Base-by-base conservation (phyloP, 2,113 vertebrate species). In the Sinocyclocheilus maitianheensis region DNA sequence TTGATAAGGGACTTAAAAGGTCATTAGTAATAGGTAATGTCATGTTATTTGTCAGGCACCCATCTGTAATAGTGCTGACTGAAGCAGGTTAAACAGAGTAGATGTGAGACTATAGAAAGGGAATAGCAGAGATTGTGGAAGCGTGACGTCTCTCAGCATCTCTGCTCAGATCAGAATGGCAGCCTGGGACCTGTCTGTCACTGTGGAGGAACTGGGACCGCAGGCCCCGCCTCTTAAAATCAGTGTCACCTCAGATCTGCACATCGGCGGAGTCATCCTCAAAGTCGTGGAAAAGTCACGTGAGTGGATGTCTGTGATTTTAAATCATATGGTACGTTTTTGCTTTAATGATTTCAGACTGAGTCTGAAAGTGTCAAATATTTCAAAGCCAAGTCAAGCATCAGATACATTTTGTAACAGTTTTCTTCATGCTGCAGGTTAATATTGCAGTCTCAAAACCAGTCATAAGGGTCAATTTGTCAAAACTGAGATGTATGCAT, bases 221-320 rank as follows among this genome's bases (percentile, higher is more conserved):
- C 91, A 94, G 40, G 93, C 93, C 0, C 92, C 94, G 0, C 93
- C 95, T 0, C 92, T 96, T 53, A 94, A 91, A 4, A 90, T 96
- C 67, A 94, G 94, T 9, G 94, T 96, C 82, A 94, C 94, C 0
- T 95, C 95, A 11, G 95, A 94, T 75, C 89, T 94, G 0, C 95
- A 96, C 80, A 94, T 96, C 0, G 96, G 96, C 0, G 95, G 95
- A 0, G 93, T 96, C 85, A 93, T 96, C 67, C 92, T 96, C n/a
- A 94, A 94, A 91, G 92, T 94, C 0, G 96, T 94, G 86, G 94
- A 96, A 22, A 91, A 94, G 77, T 93, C 95, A 53, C 89, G 95
- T 96, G 85, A 94, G 95, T 83, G 4, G 34, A 72, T 40, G 18
- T 63, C 55, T 43, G 20, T 18, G 3, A 20, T 4, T 0, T 37